Conservation (phyloP, 2,888 invertebrate genomes). For the Argynnis bischoffii region DNA sequence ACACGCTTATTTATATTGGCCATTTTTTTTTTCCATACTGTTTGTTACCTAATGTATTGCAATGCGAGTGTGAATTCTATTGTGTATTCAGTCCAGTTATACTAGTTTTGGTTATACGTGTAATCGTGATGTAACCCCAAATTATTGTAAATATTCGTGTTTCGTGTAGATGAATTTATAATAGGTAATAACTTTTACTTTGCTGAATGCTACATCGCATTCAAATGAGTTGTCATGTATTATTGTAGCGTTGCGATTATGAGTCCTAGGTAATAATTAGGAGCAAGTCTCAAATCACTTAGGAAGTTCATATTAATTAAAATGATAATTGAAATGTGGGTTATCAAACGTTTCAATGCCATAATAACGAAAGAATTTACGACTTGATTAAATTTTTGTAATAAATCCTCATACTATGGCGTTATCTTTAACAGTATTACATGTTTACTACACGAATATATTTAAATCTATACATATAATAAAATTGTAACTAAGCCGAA, state of each 20-base stretch:
- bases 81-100: slow-evolving; percentile 41
- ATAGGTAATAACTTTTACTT: slow-evolving; percentile 28
- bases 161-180: slow-evolving; percentile 22
- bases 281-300: too few relatives aligned
- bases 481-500: too few relatives aligned
- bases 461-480: too few relatives aligned
- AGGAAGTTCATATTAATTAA: background rate
- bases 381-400: background rate
- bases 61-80: slow-evolving; percentile 62
- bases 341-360: background rate
- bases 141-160: slow-evolving; percentile 38
- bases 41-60: slow-evolving; percentile 48
- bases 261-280: background rate
- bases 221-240: slow-evolving; percentile 7
- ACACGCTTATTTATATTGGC: background rate
- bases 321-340: slow-evolving; percentile 4
- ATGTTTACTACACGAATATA: background rate
- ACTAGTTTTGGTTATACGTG: slow-evolving; percentile 22
- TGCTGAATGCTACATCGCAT: slow-evolving; percentile 16
- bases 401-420: background rate
- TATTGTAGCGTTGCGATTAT: slow-evolving; percentile 10
- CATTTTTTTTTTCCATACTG: slow-evolving; percentile 32
- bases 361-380: background rate
- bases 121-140: slow-evolving; percentile 36
- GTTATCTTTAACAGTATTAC: background rate